Percentiles rank a stretch among this genome's conserved stretches.
These are phyloP conservation scores for Clarias platycephalus DNA, from an alignment of 2,797 vertebrate genomes.

Conservation along the genomic window DNA sequence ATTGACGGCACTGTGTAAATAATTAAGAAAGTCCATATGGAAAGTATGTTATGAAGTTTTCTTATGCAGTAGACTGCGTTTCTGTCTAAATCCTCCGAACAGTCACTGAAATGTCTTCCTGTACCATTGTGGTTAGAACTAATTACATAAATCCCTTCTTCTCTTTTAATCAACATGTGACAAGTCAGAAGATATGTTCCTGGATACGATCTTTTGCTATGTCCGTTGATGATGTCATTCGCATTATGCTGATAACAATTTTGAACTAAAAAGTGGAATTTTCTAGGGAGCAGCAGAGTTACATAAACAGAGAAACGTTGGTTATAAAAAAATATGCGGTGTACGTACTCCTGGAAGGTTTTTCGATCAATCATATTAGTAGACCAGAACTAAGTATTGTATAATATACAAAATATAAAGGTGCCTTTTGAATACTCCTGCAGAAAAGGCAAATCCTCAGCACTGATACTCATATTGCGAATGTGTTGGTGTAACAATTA, in stretches of 20 bases:
- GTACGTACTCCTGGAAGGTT: too few relatives aligned
- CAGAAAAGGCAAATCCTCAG: background rate
- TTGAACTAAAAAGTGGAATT: too few relatives aligned
- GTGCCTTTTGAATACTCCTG: background rate
- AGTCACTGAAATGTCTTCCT: background rate
- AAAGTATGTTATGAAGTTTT: background rate
- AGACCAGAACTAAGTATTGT: too few relatives aligned
- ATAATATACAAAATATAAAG: background rate
- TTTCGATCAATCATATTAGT: too few relatives aligned
- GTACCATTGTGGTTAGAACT: background rate
- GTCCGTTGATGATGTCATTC: too few relatives aligned
- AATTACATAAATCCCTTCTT: background rate
- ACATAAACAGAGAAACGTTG: too few relatives aligned
- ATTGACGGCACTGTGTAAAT: background rate
- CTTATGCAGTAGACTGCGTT: background rate
- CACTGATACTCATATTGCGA: background rate
- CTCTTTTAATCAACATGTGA: too few relatives aligned
- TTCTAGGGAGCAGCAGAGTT: too few relatives aligned
- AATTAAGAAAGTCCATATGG: background rate
- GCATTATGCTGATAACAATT: too few relatives aligned
- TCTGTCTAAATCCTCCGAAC: background rate
- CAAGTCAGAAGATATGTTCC: too few relatives aligned
- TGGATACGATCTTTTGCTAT: too few relatives aligned
- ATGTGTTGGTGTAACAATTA: background rate
- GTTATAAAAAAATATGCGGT: too few relatives aligned